These are phyloP conservation scores for Struthio camelus DNA, from an alignment of 2,113 vertebrate species.

Conservation along the genomic window DNA sequence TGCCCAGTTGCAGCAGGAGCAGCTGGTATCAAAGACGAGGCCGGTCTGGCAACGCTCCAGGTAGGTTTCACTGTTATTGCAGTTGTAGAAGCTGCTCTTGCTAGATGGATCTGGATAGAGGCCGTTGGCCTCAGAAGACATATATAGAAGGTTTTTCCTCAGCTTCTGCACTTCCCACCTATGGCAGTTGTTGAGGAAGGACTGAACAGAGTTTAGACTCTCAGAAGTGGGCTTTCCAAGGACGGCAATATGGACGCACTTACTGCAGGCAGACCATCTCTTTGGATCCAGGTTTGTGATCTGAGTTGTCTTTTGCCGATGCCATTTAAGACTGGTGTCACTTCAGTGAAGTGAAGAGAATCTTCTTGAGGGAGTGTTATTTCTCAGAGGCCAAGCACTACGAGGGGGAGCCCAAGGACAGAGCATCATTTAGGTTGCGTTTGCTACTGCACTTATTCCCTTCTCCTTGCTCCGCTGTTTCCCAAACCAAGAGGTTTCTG, in stretches of 20 bases:
- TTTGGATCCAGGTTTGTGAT: background rate
- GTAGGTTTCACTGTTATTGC: constrained; percentile 50
- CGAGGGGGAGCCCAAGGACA: accelerated
- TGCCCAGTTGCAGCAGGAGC: constrained; percentile 80
- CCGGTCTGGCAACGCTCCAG: background rate
- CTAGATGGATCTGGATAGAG: constrained; percentile 71
- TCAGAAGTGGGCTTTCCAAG: no score
- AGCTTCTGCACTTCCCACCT: no score
- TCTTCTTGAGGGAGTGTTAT: background rate
- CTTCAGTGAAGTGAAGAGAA: background rate
- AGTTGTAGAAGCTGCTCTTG: constrained; percentile 74
- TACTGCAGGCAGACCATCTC: background rate
- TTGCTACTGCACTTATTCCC: background rate
- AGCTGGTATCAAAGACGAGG: constrained; percentile 74
- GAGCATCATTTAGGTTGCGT: background rate
- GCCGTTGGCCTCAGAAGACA: constrained; percentile 78
- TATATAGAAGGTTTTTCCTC: no score
- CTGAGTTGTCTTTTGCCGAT: background rate
- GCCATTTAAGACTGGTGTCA: background rate
- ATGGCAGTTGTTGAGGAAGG: no score
- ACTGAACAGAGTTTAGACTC: no score
- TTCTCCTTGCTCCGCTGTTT: background rate
- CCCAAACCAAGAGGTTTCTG: accelerated
- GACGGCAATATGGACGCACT: no score
- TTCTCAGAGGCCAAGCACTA: background rate